Evolutionary conservation across 1,140 invertebrate species (phyloP).

Genomic region (Orchesella cincta): DNA sequence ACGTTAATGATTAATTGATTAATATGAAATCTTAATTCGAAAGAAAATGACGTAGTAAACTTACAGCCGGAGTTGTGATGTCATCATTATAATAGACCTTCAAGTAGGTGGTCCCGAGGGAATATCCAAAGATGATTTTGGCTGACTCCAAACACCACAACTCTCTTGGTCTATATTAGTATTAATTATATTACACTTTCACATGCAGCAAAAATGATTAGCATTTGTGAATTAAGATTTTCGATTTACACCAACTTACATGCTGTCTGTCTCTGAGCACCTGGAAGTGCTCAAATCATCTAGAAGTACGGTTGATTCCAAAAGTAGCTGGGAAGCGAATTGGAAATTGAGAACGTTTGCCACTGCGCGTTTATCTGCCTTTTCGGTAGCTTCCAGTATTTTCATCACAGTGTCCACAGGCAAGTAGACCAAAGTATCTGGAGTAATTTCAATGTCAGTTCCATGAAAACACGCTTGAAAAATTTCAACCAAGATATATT

Average conservation of each 20-base stretch:
- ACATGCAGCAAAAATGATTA: too few species aligned
- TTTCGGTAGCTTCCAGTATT: neutral
- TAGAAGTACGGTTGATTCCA: neutral
- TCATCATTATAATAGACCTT: neutral
- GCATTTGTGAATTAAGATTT: too few species aligned
- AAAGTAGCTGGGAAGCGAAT: neutral
- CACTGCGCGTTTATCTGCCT: neutral
- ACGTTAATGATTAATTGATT: too few species aligned
- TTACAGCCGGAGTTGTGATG: neutral
- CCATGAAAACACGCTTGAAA: neutral
- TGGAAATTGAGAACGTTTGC: neutral
- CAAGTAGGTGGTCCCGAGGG: neutral
- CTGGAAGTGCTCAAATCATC: neutral
- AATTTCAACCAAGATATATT: neutral
- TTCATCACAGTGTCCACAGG: neutral
- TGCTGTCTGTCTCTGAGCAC: too few species aligned
- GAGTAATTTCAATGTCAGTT: neutral
- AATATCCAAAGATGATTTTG: neutral
- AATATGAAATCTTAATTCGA: too few species aligned
- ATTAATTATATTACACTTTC: too few species aligned
- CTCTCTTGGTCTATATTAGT: too few species aligned
- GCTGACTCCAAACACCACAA: too few species aligned
- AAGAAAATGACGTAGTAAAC: too few species aligned
- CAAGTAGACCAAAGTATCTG: neutral
- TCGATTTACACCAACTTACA: too few species aligned